Base-by-base conservation (phyloP, 2,888 invertebrate genomes). In the Drepana falcataria region DNA sequence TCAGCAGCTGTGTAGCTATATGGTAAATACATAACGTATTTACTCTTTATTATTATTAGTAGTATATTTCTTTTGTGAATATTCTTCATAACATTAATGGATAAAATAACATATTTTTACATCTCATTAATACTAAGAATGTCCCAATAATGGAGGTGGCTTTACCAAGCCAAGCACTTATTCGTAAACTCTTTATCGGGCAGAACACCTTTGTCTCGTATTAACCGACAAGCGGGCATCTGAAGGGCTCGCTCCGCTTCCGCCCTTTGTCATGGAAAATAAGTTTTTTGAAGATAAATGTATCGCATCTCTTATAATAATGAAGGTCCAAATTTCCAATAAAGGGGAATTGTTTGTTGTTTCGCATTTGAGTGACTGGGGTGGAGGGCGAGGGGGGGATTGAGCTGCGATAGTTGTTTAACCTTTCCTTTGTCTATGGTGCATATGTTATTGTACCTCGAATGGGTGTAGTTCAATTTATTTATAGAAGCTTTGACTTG, bases 151-250 rank as follows among this genome's bases (percentile, higher is more conserved):
- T 21, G 21, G 21, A 21, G 21, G 21, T 21, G 21, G 21, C 21
- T 21, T 21, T 21, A 21, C 21, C 21, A 21, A 21, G 21, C 21
- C 21, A 21, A 21, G 21, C 21, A 21, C 21, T 21, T 21, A 21
- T 44, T 44, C 9, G 3, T 9, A 44, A 48, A 37, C 58, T 59
- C 65, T 75, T 69, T 73, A 71, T 75, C 69, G 71, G 75, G 66
- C 21, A 69, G 68, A 74, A 69, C 71, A 75, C 73, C 65, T 74
- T 73, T 73, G 73, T 71, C 75, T 74, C 65, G 65, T 71, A 70
- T 75, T 70, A 74, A 64, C 67, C 65, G 74, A 68, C 71, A 68
- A 69, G 68, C 65, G 58, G 65, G 68, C 64, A 65, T 64, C 63
- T 61, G 70, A 73, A 69, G 68, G 65, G 69, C 71, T 65, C 58